phyloP scores from a whole-genome alignment of 2,113 vertebrate species.

The Cisticola juncidis region DNA sequence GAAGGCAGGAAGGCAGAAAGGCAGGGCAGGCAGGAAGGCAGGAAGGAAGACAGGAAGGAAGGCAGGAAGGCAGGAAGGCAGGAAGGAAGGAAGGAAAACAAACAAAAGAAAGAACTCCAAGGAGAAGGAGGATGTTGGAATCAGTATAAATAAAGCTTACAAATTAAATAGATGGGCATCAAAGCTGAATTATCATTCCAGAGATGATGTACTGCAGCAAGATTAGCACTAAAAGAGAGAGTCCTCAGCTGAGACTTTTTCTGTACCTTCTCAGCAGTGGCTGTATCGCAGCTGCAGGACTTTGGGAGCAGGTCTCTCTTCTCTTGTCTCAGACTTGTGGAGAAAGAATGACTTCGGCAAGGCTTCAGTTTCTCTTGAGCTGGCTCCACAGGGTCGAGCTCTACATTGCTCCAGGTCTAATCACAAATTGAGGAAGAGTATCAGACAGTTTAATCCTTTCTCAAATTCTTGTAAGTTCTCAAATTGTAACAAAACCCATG shows the following conservation, averaged over 20 bases:
- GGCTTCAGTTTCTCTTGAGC: slow-evolving; percentile 17
- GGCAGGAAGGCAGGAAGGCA: background rate
- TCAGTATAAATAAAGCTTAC: background rate
- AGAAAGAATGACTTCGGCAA: slow-evolving; percentile 59
- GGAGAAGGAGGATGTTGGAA: background rate
- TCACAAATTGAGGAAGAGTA: background rate
- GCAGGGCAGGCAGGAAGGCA: background rate
- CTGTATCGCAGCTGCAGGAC: background rate
- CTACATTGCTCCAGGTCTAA: slow-evolving; percentile 60
- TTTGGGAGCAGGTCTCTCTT: slow-evolving; percentile 33
- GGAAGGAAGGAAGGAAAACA: background rate
- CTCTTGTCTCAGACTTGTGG: slow-evolving; percentile 10
- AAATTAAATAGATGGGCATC: background rate
- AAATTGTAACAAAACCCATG: background rate
- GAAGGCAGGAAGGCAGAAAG: background rate
- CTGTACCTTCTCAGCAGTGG: slow-evolving; percentile 36
- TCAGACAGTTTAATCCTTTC: background rate
- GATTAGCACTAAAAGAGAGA: background rate
- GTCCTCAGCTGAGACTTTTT: background rate
- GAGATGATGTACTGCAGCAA: background rate
- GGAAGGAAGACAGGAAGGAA: background rate
- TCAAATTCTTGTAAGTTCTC: background rate
- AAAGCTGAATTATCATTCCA: background rate
- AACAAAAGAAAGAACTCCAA: background rate
- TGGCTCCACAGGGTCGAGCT: slow-evolving; percentile 50